A percentile compares a stretch with the other conserved stretches of the same genome.
Conservation (phyloP, 2,888 invertebrate species). For the Stratiomys singularior region DNA sequence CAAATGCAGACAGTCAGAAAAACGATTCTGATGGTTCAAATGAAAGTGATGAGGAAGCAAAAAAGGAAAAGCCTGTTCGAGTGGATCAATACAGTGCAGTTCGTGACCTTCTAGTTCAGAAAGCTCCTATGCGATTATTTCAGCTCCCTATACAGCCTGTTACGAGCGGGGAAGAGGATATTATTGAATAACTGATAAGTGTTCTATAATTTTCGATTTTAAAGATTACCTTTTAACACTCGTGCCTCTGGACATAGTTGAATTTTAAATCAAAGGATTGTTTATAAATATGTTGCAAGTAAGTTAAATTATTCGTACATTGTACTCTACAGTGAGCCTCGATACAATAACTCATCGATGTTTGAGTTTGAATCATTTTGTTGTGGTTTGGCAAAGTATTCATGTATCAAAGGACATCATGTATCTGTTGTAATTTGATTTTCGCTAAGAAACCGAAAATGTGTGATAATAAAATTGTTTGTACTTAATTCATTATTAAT, state of each 20-base stretch:
- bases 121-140: slow-evolving; percentile 63
- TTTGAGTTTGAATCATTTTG: too few relatives aligned
- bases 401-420: too few relatives aligned
- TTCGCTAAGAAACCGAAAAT: neutral
- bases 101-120: slow-evolving; percentile 63
- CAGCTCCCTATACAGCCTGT: slow-evolving; percentile 54
- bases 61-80: slow-evolving; percentile 56
- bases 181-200: slow-evolving; percentile 56
- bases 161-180: slow-evolving; percentile 57
- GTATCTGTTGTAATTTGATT: too few relatives aligned
- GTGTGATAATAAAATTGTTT: slow-evolving; percentile 3
- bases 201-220: neutral
- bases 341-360: too few relatives aligned
- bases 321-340: too few relatives aligned
- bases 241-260: slow-evolving; percentile 1
- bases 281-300: neutral
- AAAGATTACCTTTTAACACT: neutral
- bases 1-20: slow-evolving; percentile 50
- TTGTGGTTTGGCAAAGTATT: too few relatives aligned
- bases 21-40: slow-evolving; percentile 51
- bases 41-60: slow-evolving; percentile 45
- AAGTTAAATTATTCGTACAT: too few relatives aligned
- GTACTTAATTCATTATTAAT: slow-evolving; percentile 4
- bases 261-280: neutral
- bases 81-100: slow-evolving; percentile 63